Base-by-base conservation (phyloP, 2,888 invertebrate species). In the Actias luna region DNA sequence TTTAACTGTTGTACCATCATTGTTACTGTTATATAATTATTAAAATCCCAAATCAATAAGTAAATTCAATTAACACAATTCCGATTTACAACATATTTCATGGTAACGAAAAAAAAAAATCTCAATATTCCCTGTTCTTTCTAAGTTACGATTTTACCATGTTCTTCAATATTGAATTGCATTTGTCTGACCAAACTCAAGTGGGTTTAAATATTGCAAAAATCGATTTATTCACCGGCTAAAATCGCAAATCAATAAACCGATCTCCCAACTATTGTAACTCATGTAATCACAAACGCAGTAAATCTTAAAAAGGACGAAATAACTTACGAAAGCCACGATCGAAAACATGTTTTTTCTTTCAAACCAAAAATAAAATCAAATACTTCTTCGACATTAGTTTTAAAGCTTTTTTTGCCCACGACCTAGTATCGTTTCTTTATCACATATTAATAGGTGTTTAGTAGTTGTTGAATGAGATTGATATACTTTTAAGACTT, bases 281-380 rank as follows among this genome's bases (percentile, higher is more conserved):
- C 22, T 22, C 8, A 50, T 50, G 46, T 10, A 25, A 50, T 50
- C 46, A 50, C 25, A 50, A 12, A 50, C 25, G 25, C 46, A 22
- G 46, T 55, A 55, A 55, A 55, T 55, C 29, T 55, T n/a, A 29
- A 55, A 55, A 29, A 16, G 55, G 55, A 55, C 55, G 5, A 55
- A 55, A 55, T 55, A 55, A 55, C n/a, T 55, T 29, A 55, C 55
- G 16, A 55, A n/a, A 29, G 55, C 16, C 16, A 55, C 55, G 29
- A 55, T 29, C 14, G 18, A 14, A 16, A 55, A 29, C 52, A 29
- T 29, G 27, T 16, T 55, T 50, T 50, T 22, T 25, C 25, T 25
- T 14, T 3, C 22, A 27, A 52, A 22, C 8, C 12, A 27, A 42
- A 27, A 52, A 25, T 29, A 5, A n/a, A 16, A 25, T 55, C 29